Evolutionary conservation across 2,113 vertebrate species (phyloP).

Genomic region (Tichodroma muraria): DNA sequence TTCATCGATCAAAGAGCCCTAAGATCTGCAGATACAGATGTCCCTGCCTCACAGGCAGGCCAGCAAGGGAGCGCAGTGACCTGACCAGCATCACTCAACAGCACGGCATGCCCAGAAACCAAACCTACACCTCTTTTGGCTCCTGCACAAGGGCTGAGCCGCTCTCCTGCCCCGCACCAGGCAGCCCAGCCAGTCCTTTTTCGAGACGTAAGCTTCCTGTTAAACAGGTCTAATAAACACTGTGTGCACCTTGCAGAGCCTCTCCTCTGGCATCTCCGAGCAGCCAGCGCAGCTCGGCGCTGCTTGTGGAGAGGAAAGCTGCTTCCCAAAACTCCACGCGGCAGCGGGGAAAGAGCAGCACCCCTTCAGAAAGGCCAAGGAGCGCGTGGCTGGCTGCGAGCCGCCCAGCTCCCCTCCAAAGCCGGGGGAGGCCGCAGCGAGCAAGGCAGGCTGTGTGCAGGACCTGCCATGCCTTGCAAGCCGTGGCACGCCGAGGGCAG

Average conservation of each 20-base stretch:
- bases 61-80: neutral
- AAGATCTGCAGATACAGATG: neutral
- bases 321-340: neutral
- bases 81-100: neutral
- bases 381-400: neutral
- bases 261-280: neutral
- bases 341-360: neutral
- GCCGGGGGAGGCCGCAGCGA: neutral
- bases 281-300: neutral
- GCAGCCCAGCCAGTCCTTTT: neutral
- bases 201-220: neutral
- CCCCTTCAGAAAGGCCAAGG: neutral
- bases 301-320: neutral
- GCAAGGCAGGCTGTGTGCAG: rapidly evolving
- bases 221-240: neutral
- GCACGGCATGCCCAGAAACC: neutral
- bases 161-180: neutral
- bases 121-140: neutral
- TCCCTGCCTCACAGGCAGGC: neutral
- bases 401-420: neutral
- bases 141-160: neutral
- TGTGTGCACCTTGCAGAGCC: rapidly evolving
- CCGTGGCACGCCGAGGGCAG: neutral
- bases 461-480: neutral
- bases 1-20: neutral